Evolutionary conservation across 92 coral and sea anemone genomes (phyloP), one percentile per base, ranked within the genome.

Genomic region (Galaxea fascicularis): DNA sequence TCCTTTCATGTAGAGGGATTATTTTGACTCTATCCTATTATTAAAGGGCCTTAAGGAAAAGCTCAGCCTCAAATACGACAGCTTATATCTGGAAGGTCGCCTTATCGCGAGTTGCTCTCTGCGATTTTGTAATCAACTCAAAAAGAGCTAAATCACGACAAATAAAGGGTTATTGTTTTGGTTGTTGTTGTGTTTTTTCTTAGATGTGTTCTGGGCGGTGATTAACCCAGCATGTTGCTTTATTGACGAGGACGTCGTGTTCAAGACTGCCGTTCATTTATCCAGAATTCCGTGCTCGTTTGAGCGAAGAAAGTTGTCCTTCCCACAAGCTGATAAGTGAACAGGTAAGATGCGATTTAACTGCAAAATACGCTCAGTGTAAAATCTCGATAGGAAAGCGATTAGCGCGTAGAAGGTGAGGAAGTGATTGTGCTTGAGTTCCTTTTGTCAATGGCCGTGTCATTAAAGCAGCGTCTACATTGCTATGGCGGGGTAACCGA

Each of bases 1-100:
- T 54, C 58, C 78, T 82, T 82, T 82, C 67, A 82, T 70, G 57
- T 71, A 22, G 68, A 59, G 22, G 86, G 77, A 82, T 82, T 82
- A 82, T 51, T 82, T 70, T 78, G 31, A 30, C 27, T 70, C 57
- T 54, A 82, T 82, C 86, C 86, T 71, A 71, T 70, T 82, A 82
- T 60, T 56, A 71, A 71, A 41, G 70, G 59, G 69, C 86, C 70
- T 82, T 57, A 82, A 68, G 86, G 71, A 35, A 57, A 21, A 45
- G 86, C 84, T 53, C 15, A 62, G 64, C 24, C 39, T 51, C 51
- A 11, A 65, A 65, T 25, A 67, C 84, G 65, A 65, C 74, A 65
- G 53, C 75, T 79, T 82, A 82, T 54, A 31, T 41, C 41, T 35
- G 57, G 78, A 82, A 71, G 52, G 58, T 51, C 64, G 74, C 75